These are phyloP conservation scores for Mesorhabditis belari DNA, from an alignment of 2,888 invertebrate species.

Conservation along the genomic window DNA sequence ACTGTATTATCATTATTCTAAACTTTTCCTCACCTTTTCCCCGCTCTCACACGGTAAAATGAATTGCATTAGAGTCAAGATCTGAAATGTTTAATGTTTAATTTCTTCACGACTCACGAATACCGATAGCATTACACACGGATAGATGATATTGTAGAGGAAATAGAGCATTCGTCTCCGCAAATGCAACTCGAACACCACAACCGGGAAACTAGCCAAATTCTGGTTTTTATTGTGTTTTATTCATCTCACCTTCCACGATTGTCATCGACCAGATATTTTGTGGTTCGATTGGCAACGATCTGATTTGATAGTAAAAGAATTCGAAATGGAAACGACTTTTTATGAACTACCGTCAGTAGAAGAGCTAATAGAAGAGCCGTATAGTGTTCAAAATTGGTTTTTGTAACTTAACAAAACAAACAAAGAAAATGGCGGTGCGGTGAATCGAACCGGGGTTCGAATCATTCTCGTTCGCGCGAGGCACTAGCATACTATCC, in stretches of 20 bases:
- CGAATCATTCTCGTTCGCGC: too few species aligned
- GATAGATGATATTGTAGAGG: slow-evolving; percentile 32
- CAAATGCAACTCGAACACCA: slow-evolving; percentile 34
- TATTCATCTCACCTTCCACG: not conserved
- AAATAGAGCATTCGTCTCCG: slow-evolving; percentile 29
- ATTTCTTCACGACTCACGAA: not conserved
- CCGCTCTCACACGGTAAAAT: slow-evolving; percentile 56
- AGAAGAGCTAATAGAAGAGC: too few species aligned
- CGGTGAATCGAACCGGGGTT: too few species aligned
- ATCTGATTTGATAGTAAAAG: too few species aligned
- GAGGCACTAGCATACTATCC: too few species aligned
- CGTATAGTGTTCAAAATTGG: too few species aligned
- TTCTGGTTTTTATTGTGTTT: not conserved
- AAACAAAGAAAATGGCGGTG: too few species aligned
- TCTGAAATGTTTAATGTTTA: slow-evolving; percentile 7
- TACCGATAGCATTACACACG: slow-evolving; percentile 33
- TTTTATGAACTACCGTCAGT: too few species aligned
- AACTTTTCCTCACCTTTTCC: slow-evolving; percentile 19
- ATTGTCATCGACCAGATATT: not conserved
- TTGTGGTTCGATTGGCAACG: slow-evolving; percentile 37
- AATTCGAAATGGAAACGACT: too few species aligned
- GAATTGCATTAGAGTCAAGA: slow-evolving; percentile 55
- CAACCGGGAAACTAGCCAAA: not conserved
- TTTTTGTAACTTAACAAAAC: too few species aligned
- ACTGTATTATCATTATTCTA: not conserved